phyloP scores from a whole-genome alignment of 2,113 vertebrate genomes.

The Chauna torquata region DNA sequence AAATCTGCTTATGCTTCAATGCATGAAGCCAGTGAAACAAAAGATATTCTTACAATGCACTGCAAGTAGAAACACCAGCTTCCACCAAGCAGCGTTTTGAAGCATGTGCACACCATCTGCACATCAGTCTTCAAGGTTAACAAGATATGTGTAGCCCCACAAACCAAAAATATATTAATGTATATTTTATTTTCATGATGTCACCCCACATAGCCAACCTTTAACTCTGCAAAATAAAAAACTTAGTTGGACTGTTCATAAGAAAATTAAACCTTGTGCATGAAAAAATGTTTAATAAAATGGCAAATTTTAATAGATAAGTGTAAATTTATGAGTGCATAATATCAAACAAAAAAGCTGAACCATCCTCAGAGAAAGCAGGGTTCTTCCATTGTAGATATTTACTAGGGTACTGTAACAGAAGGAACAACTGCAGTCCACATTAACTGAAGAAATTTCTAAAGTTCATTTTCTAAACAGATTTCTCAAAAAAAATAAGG shows the following conservation, averaged over 20 bases:
- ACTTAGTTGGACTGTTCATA: conserved; percentile 63
- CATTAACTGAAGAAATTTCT: conserved; percentile 37
- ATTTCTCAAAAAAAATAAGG: not conserved
- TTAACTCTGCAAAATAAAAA: conserved; percentile 61
- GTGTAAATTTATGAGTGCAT: conserved; percentile 78
- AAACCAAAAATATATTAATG: conserved; percentile 73
- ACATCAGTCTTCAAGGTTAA: conserved; percentile 61
- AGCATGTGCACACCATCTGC: conserved; percentile 52
- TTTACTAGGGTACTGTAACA: conserved; percentile 37
- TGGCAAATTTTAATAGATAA: conserved; percentile 81
- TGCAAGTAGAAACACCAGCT: conserved; percentile 53
- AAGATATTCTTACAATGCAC: not conserved
- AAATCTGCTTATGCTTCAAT: not conserved
- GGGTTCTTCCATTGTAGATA: conserved; percentile 44
- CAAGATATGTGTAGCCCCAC: conserved; percentile 66
- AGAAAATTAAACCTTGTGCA: conserved; percentile 73
- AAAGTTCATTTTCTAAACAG: conserved; percentile 30
- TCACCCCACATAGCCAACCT: conserved; percentile 73
- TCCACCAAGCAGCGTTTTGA: conserved; percentile 37
- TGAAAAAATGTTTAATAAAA: conserved; percentile 81
- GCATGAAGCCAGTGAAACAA: not conserved
- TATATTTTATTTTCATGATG: conserved; percentile 71
- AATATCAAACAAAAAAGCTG: conserved; percentile 80
- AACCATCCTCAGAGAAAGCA: conserved; percentile 84
- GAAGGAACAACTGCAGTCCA: conserved; percentile 24